Evolutionary conservation across 2,113 vertebrate species (phyloP), one percentile per base, ranked within the genome.

Genomic region (Diadophis punctatus): DNA sequence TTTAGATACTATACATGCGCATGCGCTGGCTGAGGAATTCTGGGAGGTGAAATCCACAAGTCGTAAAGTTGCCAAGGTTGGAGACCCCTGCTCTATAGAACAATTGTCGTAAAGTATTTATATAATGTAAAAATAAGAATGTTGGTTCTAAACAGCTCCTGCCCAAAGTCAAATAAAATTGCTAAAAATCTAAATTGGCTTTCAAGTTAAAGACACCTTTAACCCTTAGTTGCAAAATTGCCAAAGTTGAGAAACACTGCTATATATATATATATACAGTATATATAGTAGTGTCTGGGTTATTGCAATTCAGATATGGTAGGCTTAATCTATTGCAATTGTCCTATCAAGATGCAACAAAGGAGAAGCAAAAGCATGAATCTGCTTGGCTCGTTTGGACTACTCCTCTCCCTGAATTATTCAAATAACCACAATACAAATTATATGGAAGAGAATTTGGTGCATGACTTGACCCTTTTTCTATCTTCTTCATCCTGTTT

Each of bases 91-190:
- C n/a, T n/a, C n/a, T 89, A 68, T n/a, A 68, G 27, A 14, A n/a
- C 1, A 68, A 16, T 43, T 60, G 93, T 1, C 6, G 4, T 58
- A 58, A 93, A 91, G 51, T 93, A 93, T 90, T 90, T 80, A 93
- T 91, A 8, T 89, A 92, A 92, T 84, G 63, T 89, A 58, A 89
- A 56, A 84, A 55, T 27, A 1, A 90, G 58, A 39, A 48, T 85
- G 3, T n/a, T 52, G 2, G 27, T 94, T 85, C 25, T 18, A 63
- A 11, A 16, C 46, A 49, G 91, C 92, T 89, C 53, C 0, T 0
- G 92, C 49, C 91, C 16, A 49, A 84, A 68, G 52, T 16, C 53
- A 90, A 68, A 87, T 58, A 87, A 91, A 23, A 30, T 63, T 52
- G 91, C 46, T 87, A 87, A 68, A 34, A 34, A 18, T 1, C 30